These are phyloP conservation scores for Himantopus leucocephalus DNA, from an alignment of 2,113 vertebrate species.

Conservation along the genomic window DNA sequence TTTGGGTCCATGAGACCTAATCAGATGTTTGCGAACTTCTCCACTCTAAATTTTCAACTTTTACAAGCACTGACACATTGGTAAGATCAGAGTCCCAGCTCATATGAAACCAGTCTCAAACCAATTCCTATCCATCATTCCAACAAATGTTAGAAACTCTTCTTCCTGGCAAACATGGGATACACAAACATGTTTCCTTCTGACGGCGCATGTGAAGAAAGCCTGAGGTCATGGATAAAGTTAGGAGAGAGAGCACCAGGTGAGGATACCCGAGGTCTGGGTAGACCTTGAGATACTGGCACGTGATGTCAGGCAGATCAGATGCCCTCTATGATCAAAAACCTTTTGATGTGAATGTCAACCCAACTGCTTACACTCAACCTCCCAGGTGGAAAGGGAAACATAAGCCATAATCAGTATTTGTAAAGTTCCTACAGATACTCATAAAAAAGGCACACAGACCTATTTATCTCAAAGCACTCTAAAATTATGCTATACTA, in stretches of 20 bases:
- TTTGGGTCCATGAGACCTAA: neutral
- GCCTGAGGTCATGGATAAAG: neutral
- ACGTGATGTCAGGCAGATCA: neutral
- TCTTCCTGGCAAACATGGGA: neutral
- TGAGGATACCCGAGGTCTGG: neutral
- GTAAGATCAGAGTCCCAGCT: neutral
- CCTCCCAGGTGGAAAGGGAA: neutral
- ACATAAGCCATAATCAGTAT: neutral
- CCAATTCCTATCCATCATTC: neutral
- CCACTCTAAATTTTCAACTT: neutral
- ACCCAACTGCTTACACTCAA: neutral
- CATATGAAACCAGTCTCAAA: neutral
- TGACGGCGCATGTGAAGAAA: accelerated
- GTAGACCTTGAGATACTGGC: neutral
- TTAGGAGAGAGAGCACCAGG: neutral
- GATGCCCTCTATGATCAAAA: neutral
- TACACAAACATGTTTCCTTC: neutral
- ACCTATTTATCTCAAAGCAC: neutral
- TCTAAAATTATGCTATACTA: neutral
- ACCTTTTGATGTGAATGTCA: neutral
- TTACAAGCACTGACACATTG: neutral
- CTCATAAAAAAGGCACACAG: neutral
- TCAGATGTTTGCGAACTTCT: neutral
- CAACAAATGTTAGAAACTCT: neutral
- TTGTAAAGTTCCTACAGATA: neutral